phyloP scores from a whole-genome alignment of 1,140 invertebrate genomes.

The Drosophila quadrilineata region DNA sequence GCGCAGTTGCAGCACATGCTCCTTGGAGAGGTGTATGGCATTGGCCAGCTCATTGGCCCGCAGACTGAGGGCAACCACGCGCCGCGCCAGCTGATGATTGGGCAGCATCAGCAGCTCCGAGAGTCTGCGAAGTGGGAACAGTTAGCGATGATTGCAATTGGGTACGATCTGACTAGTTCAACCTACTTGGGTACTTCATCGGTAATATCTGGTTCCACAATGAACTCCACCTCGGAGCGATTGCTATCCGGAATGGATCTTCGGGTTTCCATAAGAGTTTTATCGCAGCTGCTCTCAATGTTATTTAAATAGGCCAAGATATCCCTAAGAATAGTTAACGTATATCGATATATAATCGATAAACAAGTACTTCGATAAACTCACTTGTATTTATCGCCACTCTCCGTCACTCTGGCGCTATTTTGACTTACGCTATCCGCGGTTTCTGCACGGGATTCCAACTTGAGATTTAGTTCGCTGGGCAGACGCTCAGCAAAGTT shows the following conservation, averaged over 20 bases:
- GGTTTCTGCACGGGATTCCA: conserved; percentile 57
- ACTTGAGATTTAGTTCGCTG: conserved; percentile 60
- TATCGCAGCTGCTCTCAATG: conserved; percentile 79
- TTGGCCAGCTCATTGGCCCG: conserved; percentile 80
- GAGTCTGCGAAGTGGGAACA: conserved; percentile 28
- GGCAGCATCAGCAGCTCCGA: conserved; percentile 78
- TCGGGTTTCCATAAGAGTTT: conserved; percentile 73
- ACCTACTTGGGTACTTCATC: conserved; percentile 80
- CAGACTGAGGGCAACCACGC: conserved; percentile 68
- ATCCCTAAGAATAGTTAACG: conserved; percentile 40
- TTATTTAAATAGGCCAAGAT: conserved; percentile 78
- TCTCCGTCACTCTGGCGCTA: conserved; percentile 40
- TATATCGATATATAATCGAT: background rate
- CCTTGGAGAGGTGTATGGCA: conserved; percentile 78
- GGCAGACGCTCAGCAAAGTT: conserved; percentile 65
- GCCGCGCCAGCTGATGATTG: conserved; percentile 77
- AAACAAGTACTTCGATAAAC: background rate
- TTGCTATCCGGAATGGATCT: conserved; percentile 72
- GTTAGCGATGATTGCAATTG: no score
- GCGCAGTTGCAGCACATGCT: conserved; percentile 71
- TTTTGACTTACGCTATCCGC: conserved; percentile 48
- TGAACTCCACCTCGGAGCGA: conserved; percentile 75
- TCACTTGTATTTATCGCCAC: conserved; percentile 77
- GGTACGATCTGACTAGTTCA: background rate
- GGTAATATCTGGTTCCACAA: conserved; percentile 74